Evolutionary conservation across 2,888 invertebrate species (phyloP).

Genomic region (Agapetus fuscipes): DNA sequence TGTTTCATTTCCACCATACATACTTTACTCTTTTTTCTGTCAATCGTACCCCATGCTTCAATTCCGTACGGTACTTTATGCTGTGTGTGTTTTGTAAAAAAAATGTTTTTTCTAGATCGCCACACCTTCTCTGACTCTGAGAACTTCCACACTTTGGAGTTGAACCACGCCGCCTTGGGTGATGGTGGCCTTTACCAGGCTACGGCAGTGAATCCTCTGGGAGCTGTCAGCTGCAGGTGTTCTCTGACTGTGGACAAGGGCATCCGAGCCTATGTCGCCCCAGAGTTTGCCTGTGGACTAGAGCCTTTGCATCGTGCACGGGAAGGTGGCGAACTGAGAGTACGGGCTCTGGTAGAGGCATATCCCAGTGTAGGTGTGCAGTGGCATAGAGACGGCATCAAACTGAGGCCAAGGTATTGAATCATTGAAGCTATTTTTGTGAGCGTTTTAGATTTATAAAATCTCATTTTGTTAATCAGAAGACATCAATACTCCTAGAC

Average conservation of each 20-base stretch:
- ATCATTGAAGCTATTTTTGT: too few relatives aligned
- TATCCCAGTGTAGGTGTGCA: constrained; percentile 70
- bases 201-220: constrained; percentile 68
- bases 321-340: constrained; percentile 50
- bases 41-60: too few relatives aligned
- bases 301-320: constrained; percentile 53
- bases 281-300: constrained; percentile 62
- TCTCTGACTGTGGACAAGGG: constrained; percentile 73
- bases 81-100: too few relatives aligned
- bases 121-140: constrained; percentile 58
- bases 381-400: constrained; percentile 67
- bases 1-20: too few relatives aligned
- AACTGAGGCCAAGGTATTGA: constrained; percentile 57
- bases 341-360: constrained; percentile 49
- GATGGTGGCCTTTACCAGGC: constrained; percentile 76
- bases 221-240: constrained; percentile 72
- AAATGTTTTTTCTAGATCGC: constrained; percentile 40
- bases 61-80: too few relatives aligned
- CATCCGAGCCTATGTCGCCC: constrained; percentile 69
- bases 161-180: constrained; percentile 63
- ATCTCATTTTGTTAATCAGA: too few relatives aligned
- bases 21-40: too few relatives aligned
- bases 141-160: constrained; percentile 78
- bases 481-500: too few relatives aligned
- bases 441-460: too few relatives aligned